Conservation (phyloP, 2,797 vertebrate species). For the Epinephelus awoara region DNA sequence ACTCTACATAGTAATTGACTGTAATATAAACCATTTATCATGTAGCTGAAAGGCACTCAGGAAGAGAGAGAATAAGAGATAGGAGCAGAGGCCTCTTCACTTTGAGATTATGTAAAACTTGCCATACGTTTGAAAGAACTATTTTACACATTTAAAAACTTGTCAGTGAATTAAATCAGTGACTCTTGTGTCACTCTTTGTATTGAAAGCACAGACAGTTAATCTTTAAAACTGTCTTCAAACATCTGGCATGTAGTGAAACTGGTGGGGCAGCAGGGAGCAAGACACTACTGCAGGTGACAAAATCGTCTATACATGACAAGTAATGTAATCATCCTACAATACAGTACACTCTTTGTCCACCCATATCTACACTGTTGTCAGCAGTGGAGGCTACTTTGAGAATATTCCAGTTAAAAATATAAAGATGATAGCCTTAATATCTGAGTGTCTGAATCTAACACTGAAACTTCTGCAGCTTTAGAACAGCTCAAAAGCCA, state of each 20-base stretch:
- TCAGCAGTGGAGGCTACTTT: not conserved
- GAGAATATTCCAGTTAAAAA: not conserved
- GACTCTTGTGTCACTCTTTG: not conserved
- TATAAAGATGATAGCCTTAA: not conserved
- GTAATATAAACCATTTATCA: conserved; percentile 3
- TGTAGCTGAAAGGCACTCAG: not conserved
- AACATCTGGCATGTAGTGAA: not conserved
- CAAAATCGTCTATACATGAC: not conserved
- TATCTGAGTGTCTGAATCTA: not conserved
- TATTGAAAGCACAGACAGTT: not conserved
- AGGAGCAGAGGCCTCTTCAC: not conserved
- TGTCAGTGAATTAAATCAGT: not conserved
- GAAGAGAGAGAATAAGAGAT: conserved; percentile 3
- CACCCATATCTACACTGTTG: not conserved
- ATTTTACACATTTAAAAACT: not conserved
- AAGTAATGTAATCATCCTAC: not conserved
- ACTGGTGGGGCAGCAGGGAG: not conserved
- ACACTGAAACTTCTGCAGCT: not conserved
- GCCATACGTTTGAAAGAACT: not conserved
- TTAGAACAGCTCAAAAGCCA: not conserved
- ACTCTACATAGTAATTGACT: conserved; percentile 9
- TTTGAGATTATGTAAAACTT: not conserved
- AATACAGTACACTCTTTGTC: not conserved
- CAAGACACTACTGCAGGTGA: too few relatives aligned
- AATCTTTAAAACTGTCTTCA: not conserved